phyloP scores from a whole-genome alignment of 2,113 vertebrate genomes.

The Sylvilagus bachmani region DNA sequence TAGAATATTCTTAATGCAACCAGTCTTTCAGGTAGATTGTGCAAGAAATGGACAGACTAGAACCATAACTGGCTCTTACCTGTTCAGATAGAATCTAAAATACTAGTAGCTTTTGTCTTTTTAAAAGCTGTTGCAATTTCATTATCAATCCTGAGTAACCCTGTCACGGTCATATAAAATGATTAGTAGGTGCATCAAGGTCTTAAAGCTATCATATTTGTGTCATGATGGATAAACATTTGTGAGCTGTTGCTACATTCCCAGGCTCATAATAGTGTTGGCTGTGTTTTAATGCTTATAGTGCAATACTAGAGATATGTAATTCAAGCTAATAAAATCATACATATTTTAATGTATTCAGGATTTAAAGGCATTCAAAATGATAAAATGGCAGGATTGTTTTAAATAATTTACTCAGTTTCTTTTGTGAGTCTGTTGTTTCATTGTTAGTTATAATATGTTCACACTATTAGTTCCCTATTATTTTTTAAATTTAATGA shows the following conservation, averaged over 20 bases:
- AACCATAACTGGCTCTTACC: background rate
- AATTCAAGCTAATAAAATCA: slow-evolving; percentile 47
- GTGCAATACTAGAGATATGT: background rate
- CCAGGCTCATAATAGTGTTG: background rate
- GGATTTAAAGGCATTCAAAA: background rate
- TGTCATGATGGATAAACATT: background rate
- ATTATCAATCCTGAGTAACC: background rate
- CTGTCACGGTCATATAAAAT: background rate
- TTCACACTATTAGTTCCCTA: background rate
- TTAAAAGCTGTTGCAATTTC: slow-evolving; percentile 19
- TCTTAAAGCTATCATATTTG: slow-evolving; percentile 25
- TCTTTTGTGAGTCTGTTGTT: background rate
- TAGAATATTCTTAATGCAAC: slow-evolving; percentile 19
- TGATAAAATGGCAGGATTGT: background rate
- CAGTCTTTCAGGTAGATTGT: slow-evolving; percentile 3
- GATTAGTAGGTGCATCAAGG: background rate
- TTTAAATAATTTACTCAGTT: background rate
- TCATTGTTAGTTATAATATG: slow-evolving; percentile 4
- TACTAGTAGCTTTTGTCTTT: background rate
- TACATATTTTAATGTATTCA: slow-evolving; percentile 27
- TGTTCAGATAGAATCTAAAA: slow-evolving; percentile 12
- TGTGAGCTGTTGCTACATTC: slow-evolving; percentile 14
- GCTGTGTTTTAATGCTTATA: slow-evolving; percentile 23
- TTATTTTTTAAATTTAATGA: background rate
- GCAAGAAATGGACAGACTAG: background rate